Percentiles rank a stretch among this genome's conserved stretches.
phyloP scores from a whole-genome alignment of 2,113 vertebrate species.

The Drymodes brunneopygia region DNA sequence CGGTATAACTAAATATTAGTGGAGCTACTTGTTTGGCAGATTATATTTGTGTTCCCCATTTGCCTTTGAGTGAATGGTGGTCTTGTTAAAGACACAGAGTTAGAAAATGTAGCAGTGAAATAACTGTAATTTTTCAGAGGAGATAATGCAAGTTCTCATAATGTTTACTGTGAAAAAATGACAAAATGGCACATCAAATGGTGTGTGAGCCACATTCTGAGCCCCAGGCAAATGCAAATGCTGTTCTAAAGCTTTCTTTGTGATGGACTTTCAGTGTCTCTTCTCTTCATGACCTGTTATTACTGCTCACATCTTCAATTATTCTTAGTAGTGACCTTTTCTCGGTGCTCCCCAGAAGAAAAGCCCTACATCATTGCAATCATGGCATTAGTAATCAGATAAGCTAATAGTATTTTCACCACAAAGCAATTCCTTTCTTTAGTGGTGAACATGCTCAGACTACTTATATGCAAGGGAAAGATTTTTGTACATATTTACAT shows the following conservation, averaged over 20 bases:
- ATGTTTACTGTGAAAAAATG: not conserved
- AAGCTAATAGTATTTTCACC: not conserved
- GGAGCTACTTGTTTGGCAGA: not conserved
- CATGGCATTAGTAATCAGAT: not conserved
- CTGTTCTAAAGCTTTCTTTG: not conserved
- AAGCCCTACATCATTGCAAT: not conserved
- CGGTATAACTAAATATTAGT: not conserved
- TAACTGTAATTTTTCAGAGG: not conserved
- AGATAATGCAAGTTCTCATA: not conserved
- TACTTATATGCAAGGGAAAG: not conserved
- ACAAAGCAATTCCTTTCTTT: not conserved
- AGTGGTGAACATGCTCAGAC: not conserved
- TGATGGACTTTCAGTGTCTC: not conserved
- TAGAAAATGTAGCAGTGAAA: not conserved
- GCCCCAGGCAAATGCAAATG: not conserved
- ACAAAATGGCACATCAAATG: not conserved
- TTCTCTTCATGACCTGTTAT: not conserved
- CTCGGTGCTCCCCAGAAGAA: not conserved
- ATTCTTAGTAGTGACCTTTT: not conserved
- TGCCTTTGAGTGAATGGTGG: not conserved
- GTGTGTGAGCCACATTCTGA: not conserved
- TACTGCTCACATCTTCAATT: conserved; percentile 16
- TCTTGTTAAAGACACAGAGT: not conserved
- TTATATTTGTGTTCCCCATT: not conserved
- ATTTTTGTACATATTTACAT: not conserved